Evolutionary conservation across 2,113 vertebrate species (phyloP).

Genomic region (Oxyura jamaicensis): DNA sequence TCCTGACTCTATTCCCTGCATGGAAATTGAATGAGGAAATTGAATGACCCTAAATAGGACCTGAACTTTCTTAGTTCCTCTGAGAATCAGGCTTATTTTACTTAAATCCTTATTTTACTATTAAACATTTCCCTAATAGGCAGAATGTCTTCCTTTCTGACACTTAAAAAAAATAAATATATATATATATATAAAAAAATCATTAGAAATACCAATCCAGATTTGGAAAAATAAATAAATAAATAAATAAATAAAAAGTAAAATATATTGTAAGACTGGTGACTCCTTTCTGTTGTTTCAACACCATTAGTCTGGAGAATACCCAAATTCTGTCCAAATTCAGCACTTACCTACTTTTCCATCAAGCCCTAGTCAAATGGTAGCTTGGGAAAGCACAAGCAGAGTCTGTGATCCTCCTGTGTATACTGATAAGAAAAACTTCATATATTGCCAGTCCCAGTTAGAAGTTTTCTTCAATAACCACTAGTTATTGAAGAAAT

Average conservation of each 20-base stretch:
- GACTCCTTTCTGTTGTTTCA: background rate
- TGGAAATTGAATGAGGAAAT: background rate
- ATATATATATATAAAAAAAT: too few species aligned
- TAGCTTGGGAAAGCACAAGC: background rate
- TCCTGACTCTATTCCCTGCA: background rate
- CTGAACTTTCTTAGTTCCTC: background rate
- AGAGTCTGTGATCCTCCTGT: background rate
- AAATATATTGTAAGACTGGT: too few species aligned
- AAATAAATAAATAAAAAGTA: too few species aligned
- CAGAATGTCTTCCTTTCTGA: background rate
- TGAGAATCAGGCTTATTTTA: background rate
- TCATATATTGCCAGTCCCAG: background rate
- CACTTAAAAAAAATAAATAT: background rate
- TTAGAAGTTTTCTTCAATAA: background rate
- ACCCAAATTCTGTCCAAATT: background rate
- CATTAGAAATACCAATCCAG: background rate
- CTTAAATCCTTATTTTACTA: background rate
- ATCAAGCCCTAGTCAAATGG: background rate
- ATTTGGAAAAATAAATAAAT: too few species aligned
- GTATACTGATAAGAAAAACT: background rate
- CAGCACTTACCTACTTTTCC: accelerated
- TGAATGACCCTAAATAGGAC: background rate
- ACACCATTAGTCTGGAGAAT: background rate
- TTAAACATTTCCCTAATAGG: background rate
- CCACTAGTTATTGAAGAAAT: background rate